Base-by-base conservation (phyloP, 2,888 invertebrate species). In the Apodemia zela region DNA sequence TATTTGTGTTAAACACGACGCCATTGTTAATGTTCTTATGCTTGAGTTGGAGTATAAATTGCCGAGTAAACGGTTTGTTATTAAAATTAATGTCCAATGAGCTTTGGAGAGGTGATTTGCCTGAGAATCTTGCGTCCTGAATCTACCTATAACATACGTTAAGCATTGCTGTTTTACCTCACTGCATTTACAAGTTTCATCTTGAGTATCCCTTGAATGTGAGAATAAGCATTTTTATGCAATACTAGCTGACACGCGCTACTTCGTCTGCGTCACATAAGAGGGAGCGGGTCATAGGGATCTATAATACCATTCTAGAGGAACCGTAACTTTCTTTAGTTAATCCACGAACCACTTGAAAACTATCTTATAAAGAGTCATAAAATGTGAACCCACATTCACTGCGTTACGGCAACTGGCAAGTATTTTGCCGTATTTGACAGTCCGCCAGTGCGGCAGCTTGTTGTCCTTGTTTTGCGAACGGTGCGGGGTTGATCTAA, bases 1-100 rank as follows among this genome's bases (percentile, higher is more conserved):
- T 89, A 85, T 89, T 88, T 87, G 84, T 83, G 79, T 75, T 81
- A 87, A 87, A 87, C 87, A 85, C 76, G 78, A 71, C 74, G 73
- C 74, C 75, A 73, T 87, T 87, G 84, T 85, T 73, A 68, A 67
- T 79, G 81, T 71, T 75, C 81, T 76, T 78, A 70, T 78, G 81
- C 80, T 76, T 76, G 74, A 75, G 67, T 78, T 78, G 73, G 71
- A 63, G 63, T 63, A 65, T 71, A 76, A 75, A 78, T 79, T 77
- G 78, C 75, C 76, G 70, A 67, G 70, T 71, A 64, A 66, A 62
- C 69, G 71, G 70, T 73, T 42, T 71, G 73, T 72, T 73, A 71
- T 72, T 69, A 67, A 72, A 76, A 82, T 80, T 77, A 74, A 75
- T 75, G 76, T 80, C 69, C 65, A 67, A 59, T 65, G 67, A 65